A percentile compares a stretch with the other conserved stretches of the same genome.
phyloP scores from a whole-genome alignment of 2,888 invertebrate genomes.

The Archaeoteleia sp. region DNA sequence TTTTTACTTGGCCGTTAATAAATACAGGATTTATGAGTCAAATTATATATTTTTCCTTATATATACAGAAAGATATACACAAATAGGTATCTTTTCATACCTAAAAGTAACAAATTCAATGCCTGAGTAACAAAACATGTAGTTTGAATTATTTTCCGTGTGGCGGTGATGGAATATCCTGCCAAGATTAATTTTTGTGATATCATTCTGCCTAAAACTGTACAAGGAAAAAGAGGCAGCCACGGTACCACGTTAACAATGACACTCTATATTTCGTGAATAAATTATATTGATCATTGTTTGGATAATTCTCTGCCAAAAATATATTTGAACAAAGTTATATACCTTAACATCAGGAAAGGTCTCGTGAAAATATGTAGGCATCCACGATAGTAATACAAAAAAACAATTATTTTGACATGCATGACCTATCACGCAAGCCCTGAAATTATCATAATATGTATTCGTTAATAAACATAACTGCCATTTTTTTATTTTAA shows the following conservation, averaged over 20 bases:
- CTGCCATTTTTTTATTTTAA: background rate
- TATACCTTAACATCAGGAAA: constrained; percentile 79
- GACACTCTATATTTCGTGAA: constrained; percentile 79
- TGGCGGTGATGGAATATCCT: constrained; percentile 77
- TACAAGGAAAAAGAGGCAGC: constrained; percentile 80
- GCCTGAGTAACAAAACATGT: constrained; percentile 77
- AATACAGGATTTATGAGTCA: too few relatives aligned
- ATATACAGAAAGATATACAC: too few relatives aligned
- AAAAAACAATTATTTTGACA: constrained; percentile 85
- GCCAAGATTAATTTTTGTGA: constrained; percentile 78
- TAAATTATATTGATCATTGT: constrained; percentile 9
- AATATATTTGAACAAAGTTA: too few relatives aligned
- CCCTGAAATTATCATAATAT: too few relatives aligned
- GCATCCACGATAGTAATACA: constrained; percentile 83
- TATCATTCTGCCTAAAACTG: constrained; percentile 79
- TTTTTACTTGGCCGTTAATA: too few relatives aligned
- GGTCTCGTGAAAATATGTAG: constrained; percentile 84
- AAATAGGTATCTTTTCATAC: too few relatives aligned
- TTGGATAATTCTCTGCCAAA: constrained; percentile 7
- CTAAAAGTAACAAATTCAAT: constrained; percentile 76
- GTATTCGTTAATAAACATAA: background rate
- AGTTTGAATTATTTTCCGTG: constrained; percentile 77
- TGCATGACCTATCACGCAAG: constrained; percentile 82
- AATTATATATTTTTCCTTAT: too few relatives aligned
- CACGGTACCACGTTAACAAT: constrained; percentile 85